phyloP scores from a whole-genome alignment of 2,113 vertebrate genomes.

The Vulpes ferrilata region DNA sequence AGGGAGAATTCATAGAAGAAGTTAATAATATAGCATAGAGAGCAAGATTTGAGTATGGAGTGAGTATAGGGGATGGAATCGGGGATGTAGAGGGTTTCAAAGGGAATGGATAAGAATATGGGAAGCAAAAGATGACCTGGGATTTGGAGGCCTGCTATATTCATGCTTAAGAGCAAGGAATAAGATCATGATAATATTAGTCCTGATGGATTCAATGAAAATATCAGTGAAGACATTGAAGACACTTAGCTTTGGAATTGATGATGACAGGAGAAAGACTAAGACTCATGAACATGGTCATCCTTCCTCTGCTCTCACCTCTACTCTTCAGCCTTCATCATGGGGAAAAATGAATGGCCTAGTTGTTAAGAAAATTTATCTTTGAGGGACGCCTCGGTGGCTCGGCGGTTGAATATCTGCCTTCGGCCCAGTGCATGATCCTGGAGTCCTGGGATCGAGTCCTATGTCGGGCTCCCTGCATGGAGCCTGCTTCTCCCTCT shows the following conservation, averaged over 20 bases:
- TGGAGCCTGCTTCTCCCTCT: no score
- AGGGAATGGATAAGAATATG: neutral
- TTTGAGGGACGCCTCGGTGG: neutral
- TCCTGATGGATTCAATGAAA: neutral
- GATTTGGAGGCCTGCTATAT: neutral
- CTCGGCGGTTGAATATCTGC: no score
- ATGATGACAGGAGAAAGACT: neutral
- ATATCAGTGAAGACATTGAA: neutral
- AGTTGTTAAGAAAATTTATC: neutral
- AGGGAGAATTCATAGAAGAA: neutral
- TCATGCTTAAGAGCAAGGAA: neutral
- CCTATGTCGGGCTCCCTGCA: no score
- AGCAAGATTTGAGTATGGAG: neutral
- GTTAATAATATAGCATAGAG: neutral
- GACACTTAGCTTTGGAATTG: neutral
- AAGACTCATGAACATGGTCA: neutral
- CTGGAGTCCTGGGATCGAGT: no score
- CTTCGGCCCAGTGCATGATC: no score
- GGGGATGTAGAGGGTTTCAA: neutral
- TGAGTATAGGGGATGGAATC: neutral
- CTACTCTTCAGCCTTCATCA: neutral
- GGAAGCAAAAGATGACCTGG: neutral
- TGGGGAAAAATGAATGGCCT: neutral
- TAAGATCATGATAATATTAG: neutral
- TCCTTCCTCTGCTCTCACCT: neutral